Evolutionary conservation across 92 coral and sea anemone genomes (phyloP).

Genomic region (Porites lobata): DNA sequence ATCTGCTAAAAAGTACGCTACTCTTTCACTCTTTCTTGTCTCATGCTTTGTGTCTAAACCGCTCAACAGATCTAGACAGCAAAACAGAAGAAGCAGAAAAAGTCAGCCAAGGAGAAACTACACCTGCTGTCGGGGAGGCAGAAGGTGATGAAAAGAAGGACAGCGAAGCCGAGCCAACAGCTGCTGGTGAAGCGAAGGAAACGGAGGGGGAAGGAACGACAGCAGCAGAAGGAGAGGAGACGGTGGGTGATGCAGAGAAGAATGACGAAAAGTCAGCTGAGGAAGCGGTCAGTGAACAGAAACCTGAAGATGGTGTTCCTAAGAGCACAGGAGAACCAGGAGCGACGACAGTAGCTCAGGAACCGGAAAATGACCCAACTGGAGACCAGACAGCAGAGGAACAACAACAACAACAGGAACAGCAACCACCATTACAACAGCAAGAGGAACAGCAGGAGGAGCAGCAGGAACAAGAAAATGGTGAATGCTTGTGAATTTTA

Average conservation of each 20-base stretch:
- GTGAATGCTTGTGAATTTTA: neutral
- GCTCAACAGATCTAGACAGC: conserved; percentile 40
- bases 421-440: neutral
- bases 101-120: conserved; percentile 31
- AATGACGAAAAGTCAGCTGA: conserved; percentile 44
- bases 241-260: conserved; percentile 22
- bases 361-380: neutral
- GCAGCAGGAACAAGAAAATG: neutral
- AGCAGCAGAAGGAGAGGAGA: neutral
- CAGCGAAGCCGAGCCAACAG: neutral
- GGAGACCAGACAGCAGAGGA: conserved; percentile 21
- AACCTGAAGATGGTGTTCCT: conserved; percentile 7
- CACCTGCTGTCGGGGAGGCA: conserved; percentile 23
- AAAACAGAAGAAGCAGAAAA: conserved; percentile 44
- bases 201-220: conserved; percentile 5
- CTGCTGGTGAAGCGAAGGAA: conserved; percentile 17
- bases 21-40: neutral
- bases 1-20: too few relatives aligned
- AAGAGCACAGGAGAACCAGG: conserved; percentile 6
- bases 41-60: too few relatives aligned
- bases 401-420: conserved; percentile 5
- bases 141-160: conserved; percentile 35
- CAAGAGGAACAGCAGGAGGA: neutral
- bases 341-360: neutral
- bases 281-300: conserved; percentile 24